Percentiles rank a stretch among this genome's conserved stretches.
Evolutionary conservation across 2,113 vertebrate genomes (phyloP).

Genomic region (Lontra canadensis): DNA sequence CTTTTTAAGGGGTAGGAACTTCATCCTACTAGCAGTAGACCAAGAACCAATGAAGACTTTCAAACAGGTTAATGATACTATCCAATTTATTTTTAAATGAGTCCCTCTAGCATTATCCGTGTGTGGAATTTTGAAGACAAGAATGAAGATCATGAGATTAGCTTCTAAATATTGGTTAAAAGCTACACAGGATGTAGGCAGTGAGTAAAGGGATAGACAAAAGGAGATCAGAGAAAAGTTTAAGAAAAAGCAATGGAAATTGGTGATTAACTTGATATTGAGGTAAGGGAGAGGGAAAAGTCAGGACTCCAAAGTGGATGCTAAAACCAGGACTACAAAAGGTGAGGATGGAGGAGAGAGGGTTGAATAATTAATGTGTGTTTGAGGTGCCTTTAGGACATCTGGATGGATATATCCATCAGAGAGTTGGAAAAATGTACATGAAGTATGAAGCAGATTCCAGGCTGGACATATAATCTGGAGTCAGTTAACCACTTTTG

Average conservation of each 20-base stretch:
- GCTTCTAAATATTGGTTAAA: background rate
- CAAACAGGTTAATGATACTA: background rate
- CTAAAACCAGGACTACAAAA: background rate
- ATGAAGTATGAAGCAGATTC: background rate
- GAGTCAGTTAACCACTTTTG: background rate
- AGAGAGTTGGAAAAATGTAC: background rate
- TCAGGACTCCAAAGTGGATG: background rate
- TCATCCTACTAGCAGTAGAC: background rate
- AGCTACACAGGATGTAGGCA: background rate
- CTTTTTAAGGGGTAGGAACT: background rate
- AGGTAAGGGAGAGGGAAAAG: background rate
- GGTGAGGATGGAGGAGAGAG: background rate
- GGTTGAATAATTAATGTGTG: background rate
- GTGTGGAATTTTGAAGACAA: background rate
- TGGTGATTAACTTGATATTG: background rate
- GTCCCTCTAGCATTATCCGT: background rate
- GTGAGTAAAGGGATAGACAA: background rate
- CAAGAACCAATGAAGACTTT: background rate
- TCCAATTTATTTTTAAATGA: background rate
- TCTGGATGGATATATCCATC: background rate
- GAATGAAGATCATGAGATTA: background rate
- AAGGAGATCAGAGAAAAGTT: background rate
- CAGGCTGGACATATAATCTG: background rate
- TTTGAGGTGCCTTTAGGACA: background rate
- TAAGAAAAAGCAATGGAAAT: background rate